Evolutionary conservation across 2,113 vertebrate species (phyloP).

Genomic region (Nicator chloris): DNA sequence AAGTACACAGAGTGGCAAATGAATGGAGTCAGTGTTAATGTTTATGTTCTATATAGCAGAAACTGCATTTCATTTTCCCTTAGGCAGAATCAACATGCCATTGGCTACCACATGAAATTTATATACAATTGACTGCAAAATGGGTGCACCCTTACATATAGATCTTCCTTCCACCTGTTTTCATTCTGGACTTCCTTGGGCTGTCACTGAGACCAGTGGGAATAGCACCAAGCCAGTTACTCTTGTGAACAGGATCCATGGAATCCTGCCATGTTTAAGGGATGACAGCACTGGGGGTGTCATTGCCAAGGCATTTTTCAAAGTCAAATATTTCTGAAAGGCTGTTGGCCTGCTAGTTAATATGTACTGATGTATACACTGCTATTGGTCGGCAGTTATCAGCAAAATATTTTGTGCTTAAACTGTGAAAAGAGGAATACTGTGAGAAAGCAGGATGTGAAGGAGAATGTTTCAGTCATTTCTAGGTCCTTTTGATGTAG

Average conservation of each 20-base stretch:
- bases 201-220: neutral
- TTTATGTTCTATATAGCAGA: neutral
- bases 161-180: neutral
- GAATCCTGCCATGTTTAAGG: neutral
- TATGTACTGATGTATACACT: neutral
- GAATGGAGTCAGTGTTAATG: neutral
- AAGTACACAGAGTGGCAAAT: neutral
- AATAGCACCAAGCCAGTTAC: neutral
- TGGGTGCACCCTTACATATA: neutral
- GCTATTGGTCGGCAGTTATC: neutral
- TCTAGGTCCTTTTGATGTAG: neutral
- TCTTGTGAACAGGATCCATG: neutral
- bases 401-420: neutral
- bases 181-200: neutral
- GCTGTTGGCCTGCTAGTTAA: neutral
- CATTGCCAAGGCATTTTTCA: constrained; percentile 21
- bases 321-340: constrained; percentile 17
- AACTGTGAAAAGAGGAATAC: neutral
- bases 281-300: neutral
- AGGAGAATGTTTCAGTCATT: neutral
- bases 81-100: neutral
- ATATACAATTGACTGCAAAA: neutral
- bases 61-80: neutral
- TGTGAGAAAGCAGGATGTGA: neutral
- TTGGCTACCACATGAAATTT: neutral